Conservation (phyloP, 1,140 invertebrate genomes). For the Drosophila sproati region DNA sequence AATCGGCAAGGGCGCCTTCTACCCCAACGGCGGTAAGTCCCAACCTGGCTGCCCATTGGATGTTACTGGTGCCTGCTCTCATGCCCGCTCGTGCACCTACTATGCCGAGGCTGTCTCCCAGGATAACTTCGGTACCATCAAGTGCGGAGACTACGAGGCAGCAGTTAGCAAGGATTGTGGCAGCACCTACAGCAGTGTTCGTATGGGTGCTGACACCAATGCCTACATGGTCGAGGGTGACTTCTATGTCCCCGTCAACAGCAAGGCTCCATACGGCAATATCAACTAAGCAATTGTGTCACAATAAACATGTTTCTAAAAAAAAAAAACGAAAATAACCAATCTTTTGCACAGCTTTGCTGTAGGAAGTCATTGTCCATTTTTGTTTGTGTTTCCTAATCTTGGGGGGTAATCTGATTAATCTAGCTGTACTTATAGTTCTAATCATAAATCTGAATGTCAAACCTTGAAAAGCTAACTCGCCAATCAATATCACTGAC, state of each 20-base stretch:
- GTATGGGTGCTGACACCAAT: constrained; percentile 84
- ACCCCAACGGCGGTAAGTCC: constrained; percentile 85
- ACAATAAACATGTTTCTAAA: constrained; percentile 32
- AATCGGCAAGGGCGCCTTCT: constrained; percentile 85
- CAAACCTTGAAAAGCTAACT: constrained; percentile 26
- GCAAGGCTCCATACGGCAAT: constrained; percentile 79
- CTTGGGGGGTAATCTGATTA: neutral
- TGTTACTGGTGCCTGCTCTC: constrained; percentile 84
- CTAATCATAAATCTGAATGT: neutral
- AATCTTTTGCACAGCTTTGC: neutral
- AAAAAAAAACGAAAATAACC: neutral
- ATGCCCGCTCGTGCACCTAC: constrained; percentile 86
- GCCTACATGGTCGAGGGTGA: constrained; percentile 76
- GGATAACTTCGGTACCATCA: constrained; percentile 66
- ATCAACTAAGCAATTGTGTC: constrained; percentile 52
- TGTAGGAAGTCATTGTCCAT: neutral
- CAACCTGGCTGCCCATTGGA: constrained; percentile 86
- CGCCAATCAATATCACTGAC: neutral
- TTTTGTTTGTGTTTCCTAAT: neutral
- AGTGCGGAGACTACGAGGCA: constrained; percentile 55
- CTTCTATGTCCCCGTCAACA: constrained; percentile 66
- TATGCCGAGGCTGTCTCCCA: constrained; percentile 85
- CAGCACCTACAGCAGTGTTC: constrained; percentile 67
- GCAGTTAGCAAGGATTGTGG: constrained; percentile 58
- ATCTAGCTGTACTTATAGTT: constrained; percentile 8